These are phyloP conservation scores for Tetranychus urticae DNA, from an alignment of 1,140 invertebrate genomes.

Conservation along the genomic window DNA sequence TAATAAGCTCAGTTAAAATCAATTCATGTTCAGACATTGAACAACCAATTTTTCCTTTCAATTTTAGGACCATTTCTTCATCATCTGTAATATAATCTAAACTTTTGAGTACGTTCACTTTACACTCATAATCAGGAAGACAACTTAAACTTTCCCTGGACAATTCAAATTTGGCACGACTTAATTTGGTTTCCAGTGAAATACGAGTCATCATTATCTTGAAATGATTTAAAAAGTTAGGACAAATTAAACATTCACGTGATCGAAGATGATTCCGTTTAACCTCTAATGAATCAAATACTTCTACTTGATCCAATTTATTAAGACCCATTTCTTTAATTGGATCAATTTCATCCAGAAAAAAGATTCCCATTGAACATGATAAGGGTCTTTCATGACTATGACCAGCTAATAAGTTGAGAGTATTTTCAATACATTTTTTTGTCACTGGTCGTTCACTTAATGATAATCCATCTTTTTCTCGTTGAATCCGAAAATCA, in stretches of 20 bases:
- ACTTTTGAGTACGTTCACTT: conserved; percentile 49
- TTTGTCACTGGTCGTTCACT: no score
- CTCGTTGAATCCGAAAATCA: background rate
- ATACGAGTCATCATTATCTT: conserved; percentile 19
- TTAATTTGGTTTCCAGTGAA: conserved; percentile 40
- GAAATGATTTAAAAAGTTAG: conserved; percentile 21
- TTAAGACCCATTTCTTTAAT: background rate
- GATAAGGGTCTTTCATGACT: background rate
- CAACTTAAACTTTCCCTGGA: conserved; percentile 60
- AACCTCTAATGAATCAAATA: background rate
- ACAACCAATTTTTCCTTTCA: conserved; percentile 83
- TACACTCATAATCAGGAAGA: conserved; percentile 64
- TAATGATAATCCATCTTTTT: background rate
- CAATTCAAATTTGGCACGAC: conserved; percentile 41
- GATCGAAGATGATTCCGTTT: background rate
- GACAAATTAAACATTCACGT: conserved; percentile 22
- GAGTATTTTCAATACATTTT: no score
- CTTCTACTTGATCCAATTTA: background rate
- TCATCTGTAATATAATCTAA: conserved; percentile 41
- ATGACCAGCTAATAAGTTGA: no score
- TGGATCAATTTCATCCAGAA: background rate
- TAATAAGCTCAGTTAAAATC: conserved; percentile 82
- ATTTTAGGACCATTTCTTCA: conserved; percentile 32
- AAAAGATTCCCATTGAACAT: background rate
- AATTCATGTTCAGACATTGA: conserved; percentile 81